Base-by-base conservation (phyloP, 2,113 vertebrate genomes). In the Suricata suricatta region DNA sequence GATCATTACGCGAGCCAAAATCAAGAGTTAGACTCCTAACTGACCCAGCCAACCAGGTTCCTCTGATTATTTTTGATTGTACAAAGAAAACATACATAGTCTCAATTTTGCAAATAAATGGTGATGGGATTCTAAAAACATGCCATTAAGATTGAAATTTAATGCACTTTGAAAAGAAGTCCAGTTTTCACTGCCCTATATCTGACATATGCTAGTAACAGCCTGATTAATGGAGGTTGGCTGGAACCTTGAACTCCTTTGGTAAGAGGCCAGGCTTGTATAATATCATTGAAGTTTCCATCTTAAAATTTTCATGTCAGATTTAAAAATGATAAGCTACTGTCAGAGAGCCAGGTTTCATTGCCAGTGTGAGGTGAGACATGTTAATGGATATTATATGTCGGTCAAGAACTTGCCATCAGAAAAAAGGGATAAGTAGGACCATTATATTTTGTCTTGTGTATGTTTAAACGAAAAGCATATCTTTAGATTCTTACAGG, bases 271-370 rank as follows among this genome's bases (percentile, higher is more conserved):
- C 66, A 90, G 33, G 14, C 74, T 41, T 97, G 50, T 15, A 92
- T 68, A 86, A 60, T 72, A 88, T 72, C 17, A 92, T 1, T 63
- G 29, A 95, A 47, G 19, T 92, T 92, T 81, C 74, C 16, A 79
- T 71, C 47, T 64, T 63, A 80, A 91, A 92, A 89, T 3, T 81
- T 86, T 77, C n/a, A 84, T 35, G 60, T 88, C 31, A 63, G 25
- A 79, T 71, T 97, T 92, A 33, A 82, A 89, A 96, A 94, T 77
- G 57, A 85, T 89, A 31, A 82, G 5, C 16, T 63, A 81, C 79
- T 85, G 50, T 96, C n/a, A 81, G 25, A 77, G 52, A 88, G 27
- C 9, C 27, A 94, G 35, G 33, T 64, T 68, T 27, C 27, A 74
- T 80, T 71, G 54, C 7, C 7, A 80, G 60, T 50, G 33, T 6